Conservation (phyloP, 2,888 invertebrate genomes). For the Cephus nigrinus region DNA sequence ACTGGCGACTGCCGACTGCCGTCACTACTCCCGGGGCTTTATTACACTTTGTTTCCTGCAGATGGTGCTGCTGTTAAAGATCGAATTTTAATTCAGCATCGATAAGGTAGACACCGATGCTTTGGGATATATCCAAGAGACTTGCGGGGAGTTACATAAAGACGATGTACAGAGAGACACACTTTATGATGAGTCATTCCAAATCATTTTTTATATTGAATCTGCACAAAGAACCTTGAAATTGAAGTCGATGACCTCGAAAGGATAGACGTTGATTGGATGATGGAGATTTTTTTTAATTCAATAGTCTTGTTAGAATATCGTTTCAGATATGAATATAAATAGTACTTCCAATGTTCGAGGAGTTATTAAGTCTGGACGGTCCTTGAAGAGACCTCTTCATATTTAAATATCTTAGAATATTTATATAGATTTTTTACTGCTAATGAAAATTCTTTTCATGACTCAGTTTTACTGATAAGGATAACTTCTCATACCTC, state of each 20-base stretch:
- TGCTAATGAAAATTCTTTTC: not conserved
- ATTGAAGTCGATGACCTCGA: too few relatives aligned
- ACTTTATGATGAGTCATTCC: not conserved
- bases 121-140: not conserved
- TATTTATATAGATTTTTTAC: too few relatives aligned
- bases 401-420: too few relatives aligned
- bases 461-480: not conserved
- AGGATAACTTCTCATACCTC: not conserved
- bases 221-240: too few relatives aligned
- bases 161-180: too few relatives aligned
- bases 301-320: too few relatives aligned
- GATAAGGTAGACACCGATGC: not conserved
- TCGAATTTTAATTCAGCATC: not conserved
- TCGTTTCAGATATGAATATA: too few relatives aligned
- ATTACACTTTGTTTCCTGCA: not conserved
- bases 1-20: constrained; percentile 51
- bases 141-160: not conserved
- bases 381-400: too few relatives aligned
- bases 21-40: not conserved
- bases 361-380: too few relatives aligned
- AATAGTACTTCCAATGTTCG: too few relatives aligned
- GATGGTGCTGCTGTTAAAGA: not conserved
- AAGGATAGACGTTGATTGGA: too few relatives aligned
- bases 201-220: not conserved
- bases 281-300: too few relatives aligned